Evolutionary conservation across 2,888 invertebrate genomes (phyloP).

Genomic region (Anoplius nigerrimus): DNA sequence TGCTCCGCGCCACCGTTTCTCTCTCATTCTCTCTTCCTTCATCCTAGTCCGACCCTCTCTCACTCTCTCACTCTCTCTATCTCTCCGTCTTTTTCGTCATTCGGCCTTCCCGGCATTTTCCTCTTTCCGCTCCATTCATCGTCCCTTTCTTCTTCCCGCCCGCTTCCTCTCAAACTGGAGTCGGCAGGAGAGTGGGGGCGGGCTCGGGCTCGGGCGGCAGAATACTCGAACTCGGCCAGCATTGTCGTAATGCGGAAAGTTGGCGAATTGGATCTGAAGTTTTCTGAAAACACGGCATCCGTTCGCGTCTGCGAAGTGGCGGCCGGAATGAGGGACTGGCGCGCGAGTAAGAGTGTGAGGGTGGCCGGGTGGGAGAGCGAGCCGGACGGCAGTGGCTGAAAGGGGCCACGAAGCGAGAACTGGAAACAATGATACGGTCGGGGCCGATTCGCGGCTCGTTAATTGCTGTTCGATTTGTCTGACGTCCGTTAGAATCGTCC

Average conservation of each 20-base stretch:
- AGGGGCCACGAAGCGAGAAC: slow-evolving; percentile 16
- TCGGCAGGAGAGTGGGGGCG: background rate
- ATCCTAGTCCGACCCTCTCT: no score
- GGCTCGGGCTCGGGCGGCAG: slow-evolving; percentile 14
- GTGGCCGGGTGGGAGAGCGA: background rate
- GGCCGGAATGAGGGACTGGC: slow-evolving; percentile 20
- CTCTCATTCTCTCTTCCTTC: slow-evolving; percentile 16
- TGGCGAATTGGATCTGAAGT: slow-evolving; percentile 65
- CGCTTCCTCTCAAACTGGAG: background rate
- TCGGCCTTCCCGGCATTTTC: slow-evolving; percentile 23
- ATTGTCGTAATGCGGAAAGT: slow-evolving; percentile 67
- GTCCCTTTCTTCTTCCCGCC: slow-evolving; percentile 42
- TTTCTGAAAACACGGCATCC: slow-evolving; percentile 60
- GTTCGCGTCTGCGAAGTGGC: slow-evolving; percentile 3
- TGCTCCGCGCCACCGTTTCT: slow-evolving; percentile 24
- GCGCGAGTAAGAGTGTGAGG: slow-evolving; percentile 10
- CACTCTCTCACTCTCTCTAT: slow-evolving; percentile 18
- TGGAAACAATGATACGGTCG: slow-evolving; percentile 44
- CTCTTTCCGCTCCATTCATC: slow-evolving; percentile 14
- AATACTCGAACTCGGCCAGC: slow-evolving; percentile 47
- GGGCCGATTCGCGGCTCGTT: slow-evolving; percentile 32
- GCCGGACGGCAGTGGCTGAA: no score
- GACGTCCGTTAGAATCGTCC: background rate
- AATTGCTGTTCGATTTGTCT: slow-evolving; percentile 36
- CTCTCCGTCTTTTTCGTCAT: slow-evolving; percentile 11